Evolutionary conservation across 2,113 vertebrate species (phyloP).

Genomic region (Addax nasomaculatus): DNA sequence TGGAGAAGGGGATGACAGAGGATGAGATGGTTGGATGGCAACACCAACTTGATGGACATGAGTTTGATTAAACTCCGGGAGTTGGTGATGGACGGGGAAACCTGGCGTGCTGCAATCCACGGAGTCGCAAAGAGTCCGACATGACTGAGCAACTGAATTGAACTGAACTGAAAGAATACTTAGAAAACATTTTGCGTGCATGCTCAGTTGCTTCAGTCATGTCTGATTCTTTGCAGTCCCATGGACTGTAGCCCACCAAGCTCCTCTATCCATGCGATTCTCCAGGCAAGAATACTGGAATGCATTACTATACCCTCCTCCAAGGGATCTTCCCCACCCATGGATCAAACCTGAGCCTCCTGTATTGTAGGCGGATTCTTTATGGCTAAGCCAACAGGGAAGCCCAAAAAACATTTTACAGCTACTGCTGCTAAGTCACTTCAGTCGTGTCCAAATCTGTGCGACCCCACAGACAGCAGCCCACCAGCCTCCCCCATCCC

Average conservation of each 20-base stretch:
- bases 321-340: neutral
- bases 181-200: neutral
- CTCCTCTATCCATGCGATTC: neutral
- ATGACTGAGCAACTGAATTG: neutral
- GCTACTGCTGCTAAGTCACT: too few species aligned
- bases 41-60: neutral
- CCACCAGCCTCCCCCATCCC: too few species aligned
- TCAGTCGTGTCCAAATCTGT: too few species aligned
- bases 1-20: neutral
- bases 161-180: neutral
- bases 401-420: neutral
- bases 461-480: too few species aligned
- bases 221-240: neutral
- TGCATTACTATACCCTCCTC: neutral
- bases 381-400: neutral
- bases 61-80: neutral
- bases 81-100: neutral
- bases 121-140: fast-evolving
- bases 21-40: neutral
- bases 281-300: neutral
- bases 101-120: neutral
- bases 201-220: neutral
- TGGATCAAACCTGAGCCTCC: neutral
- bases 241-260: neutral
- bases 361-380: neutral